phyloP scores from a whole-genome alignment of 2,797 vertebrate genomes.

The Centroberyx gerrardi region DNA sequence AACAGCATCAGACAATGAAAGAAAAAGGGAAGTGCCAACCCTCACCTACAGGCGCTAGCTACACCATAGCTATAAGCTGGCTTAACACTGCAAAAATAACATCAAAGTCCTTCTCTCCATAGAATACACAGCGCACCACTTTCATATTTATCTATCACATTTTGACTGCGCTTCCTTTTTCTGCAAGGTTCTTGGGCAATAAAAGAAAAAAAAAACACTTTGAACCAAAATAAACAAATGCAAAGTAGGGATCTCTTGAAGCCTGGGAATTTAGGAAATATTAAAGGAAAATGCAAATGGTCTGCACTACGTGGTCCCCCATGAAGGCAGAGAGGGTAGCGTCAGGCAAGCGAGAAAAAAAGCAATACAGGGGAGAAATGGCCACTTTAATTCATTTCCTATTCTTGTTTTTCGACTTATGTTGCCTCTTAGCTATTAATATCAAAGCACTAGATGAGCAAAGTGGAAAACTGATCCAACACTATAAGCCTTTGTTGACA shows the following conservation, averaged over 20 bases:
- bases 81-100: slow-evolving; percentile 76
- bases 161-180: slow-evolving; percentile 71
- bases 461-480: slow-evolving; percentile 47
- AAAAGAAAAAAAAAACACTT: slow-evolving; percentile 63
- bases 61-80: slow-evolving; percentile 60
- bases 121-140: slow-evolving; percentile 60
- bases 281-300: slow-evolving; percentile 78
- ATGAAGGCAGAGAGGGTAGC: slow-evolving; percentile 34
- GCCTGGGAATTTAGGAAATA: slow-evolving; percentile 73
- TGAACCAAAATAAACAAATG: slow-evolving; percentile 82
- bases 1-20: slow-evolving; percentile 65
- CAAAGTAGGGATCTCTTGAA: slow-evolving; percentile 72
- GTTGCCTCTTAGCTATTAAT: slow-evolving; percentile 46
- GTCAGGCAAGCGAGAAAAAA: slow-evolving; percentile 49
- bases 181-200: slow-evolving; percentile 66
- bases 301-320: slow-evolving; percentile 40
- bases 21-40: slow-evolving; percentile 53
- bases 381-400: slow-evolving; percentile 70
- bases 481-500: slow-evolving; percentile 38
- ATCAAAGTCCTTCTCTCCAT: slow-evolving; percentile 73
- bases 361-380: slow-evolving; percentile 48
- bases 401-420: slow-evolving; percentile 31
- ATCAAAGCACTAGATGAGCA: slow-evolving; percentile 48
- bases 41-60: slow-evolving; percentile 65
- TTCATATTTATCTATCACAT: slow-evolving; percentile 74